A percentile compares a stretch with the other conserved stretches of the same genome.
Evolutionary conservation across 2,797 vertebrate genomes (phyloP).

Genomic region (Xiphorhynchus erythropygius): DNA sequence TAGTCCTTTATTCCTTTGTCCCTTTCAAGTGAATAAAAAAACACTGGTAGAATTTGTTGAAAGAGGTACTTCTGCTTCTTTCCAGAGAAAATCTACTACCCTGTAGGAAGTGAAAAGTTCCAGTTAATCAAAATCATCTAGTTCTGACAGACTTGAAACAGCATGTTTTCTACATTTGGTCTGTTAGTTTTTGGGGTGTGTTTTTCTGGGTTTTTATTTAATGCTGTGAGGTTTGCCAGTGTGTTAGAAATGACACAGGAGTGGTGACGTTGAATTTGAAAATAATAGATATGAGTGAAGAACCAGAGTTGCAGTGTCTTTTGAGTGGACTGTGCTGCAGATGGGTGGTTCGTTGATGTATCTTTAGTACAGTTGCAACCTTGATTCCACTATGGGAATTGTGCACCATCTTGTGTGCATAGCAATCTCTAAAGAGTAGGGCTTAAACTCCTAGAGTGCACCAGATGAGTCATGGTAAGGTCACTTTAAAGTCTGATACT

Average conservation of each 20-base stretch:
- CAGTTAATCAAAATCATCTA: not conserved
- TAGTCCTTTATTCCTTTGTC: not conserved
- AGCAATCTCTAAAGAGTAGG: not conserved
- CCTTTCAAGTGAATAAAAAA: not conserved
- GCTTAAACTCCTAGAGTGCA: not conserved
- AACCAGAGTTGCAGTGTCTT: not conserved
- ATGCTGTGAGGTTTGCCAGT: not conserved
- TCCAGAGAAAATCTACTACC: not conserved
- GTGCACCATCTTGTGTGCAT: not conserved
- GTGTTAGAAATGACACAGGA: not conserved
- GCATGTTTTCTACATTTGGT: not conserved
- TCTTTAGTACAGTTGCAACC: not conserved
- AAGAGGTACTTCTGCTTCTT: not conserved
- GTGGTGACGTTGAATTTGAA: not conserved
- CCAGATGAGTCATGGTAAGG: not conserved
- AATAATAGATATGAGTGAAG: not conserved
- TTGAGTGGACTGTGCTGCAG: not conserved
- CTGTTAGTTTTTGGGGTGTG: not conserved
- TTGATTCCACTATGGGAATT: not conserved
- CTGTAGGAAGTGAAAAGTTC: not conserved
- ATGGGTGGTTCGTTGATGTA: not conserved
- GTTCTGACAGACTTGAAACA: not conserved
- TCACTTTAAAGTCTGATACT: not conserved
- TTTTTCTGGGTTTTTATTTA: not conserved
- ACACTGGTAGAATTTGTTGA: not conserved